Conservation (phyloP, 2,797 vertebrate species). For the Ctenosaura bakeri region DNA sequence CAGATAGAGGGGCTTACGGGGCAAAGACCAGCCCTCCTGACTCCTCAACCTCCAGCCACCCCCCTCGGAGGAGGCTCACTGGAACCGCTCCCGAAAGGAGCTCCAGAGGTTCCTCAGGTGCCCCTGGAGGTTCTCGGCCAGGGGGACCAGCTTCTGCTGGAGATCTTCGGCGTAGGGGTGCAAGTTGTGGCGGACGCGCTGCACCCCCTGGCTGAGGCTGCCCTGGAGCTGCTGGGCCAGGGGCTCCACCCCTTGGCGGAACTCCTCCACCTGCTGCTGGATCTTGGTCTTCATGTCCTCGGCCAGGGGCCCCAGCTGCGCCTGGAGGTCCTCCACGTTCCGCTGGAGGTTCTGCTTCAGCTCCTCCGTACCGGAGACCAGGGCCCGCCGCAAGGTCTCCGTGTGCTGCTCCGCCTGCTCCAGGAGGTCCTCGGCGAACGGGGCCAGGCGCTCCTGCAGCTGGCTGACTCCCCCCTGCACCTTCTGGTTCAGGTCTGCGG, state of each 20-base stretch:
- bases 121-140: constrained; percentile 83
- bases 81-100: constrained; percentile 60
- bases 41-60: not conserved
- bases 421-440: constrained; percentile 79
- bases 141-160: constrained; percentile 80
- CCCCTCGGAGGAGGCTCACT: not conserved
- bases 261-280: constrained; percentile 72
- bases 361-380: constrained; percentile 82
- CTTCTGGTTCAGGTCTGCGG: constrained; percentile 80
- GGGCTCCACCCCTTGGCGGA: constrained; percentile 73
- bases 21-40: too few species aligned
- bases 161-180: constrained; percentile 84
- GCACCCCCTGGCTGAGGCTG: constrained; percentile 50
- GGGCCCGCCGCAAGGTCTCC: constrained; percentile 43
- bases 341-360: constrained; percentile 80
- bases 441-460: constrained; percentile 78
- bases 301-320: constrained; percentile 76
- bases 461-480: constrained; percentile 80
- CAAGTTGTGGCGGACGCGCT: constrained; percentile 58
- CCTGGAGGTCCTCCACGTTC: constrained; percentile 80
- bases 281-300: constrained; percentile 72
- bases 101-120: constrained; percentile 79
- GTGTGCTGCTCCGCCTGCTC: constrained; percentile 63
- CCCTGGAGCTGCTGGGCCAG: constrained; percentile 36
- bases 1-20: not conserved